A percentile compares a stretch with the other conserved stretches of the same genome.
Conservation (phyloP, 1,140 invertebrate genomes). For the Acromyrmex echinatior region DNA sequence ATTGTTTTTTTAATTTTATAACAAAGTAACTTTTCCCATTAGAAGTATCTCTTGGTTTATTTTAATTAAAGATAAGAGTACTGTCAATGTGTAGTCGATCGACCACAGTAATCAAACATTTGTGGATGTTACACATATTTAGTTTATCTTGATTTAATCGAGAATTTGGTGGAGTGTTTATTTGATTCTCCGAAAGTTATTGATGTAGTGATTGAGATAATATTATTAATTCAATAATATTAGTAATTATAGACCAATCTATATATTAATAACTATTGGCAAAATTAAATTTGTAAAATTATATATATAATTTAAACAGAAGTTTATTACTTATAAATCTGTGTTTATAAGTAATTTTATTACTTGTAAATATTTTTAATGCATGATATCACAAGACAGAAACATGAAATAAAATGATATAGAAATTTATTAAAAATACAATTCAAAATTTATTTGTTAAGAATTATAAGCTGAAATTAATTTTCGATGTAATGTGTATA, state of each 20-base stretch:
- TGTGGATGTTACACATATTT: conserved; percentile 11
- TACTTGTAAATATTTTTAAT: background rate
- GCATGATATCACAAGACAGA: background rate
- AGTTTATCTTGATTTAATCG: conserved; percentile 31
- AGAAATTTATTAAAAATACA: background rate
- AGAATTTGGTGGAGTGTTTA: conserved; percentile 9
- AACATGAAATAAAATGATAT: background rate
- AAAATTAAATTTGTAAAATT: background rate
- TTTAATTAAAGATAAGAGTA: conserved; percentile 11
- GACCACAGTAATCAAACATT: conserved; percentile 14
- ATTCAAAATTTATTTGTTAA: background rate
- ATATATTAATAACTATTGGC: background rate
- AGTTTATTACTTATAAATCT: background rate
- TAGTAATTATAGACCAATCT: background rate
- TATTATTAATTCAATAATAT: background rate
- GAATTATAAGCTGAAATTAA: background rate
- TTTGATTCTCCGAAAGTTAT: background rate
- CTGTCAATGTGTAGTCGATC: background rate
- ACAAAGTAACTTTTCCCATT: background rate
- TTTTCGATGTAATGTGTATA: background rate
- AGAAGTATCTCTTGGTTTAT: background rate
- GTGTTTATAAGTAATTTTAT: background rate
- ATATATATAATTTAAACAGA: background rate
- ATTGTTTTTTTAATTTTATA: too few species aligned
- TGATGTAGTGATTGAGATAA: background rate